Percentiles rank a stretch among this genome's conserved stretches.
Evolutionary conservation across 2,797 vertebrate species (phyloP).

Genomic region (Acridotheres tristis): DNA sequence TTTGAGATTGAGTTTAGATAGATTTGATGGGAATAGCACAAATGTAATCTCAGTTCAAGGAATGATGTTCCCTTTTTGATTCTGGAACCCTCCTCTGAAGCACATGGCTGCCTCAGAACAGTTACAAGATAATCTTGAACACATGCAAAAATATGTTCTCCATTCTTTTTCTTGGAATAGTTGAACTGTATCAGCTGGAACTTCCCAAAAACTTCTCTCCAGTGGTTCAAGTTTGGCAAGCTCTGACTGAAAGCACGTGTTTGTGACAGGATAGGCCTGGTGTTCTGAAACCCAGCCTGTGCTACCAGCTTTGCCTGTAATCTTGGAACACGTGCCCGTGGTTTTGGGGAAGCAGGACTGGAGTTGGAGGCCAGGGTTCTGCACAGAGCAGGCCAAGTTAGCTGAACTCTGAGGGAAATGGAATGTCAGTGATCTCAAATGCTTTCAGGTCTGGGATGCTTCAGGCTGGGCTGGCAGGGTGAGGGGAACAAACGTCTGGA

Average conservation of each 20-base stretch:
- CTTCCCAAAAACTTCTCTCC: neutral
- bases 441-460: neutral
- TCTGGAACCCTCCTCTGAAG: neutral
- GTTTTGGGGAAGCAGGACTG: neutral
- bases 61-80: neutral
- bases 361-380: neutral
- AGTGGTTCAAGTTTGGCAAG: conserved; percentile 7
- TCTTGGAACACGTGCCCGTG: accelerated
- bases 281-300: neutral
- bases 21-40: neutral
- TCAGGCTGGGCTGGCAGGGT: conserved; percentile 13
- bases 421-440: neutral
- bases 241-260: neutral
- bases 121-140: neutral
- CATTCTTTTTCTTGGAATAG: conserved; percentile 32
- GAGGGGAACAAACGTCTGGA: neutral
- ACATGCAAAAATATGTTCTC: neutral
- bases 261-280: conserved; percentile 27
- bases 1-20: neutral
- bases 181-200: conserved; percentile 13
- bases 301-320: neutral
- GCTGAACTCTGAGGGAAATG: neutral
- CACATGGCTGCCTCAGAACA: neutral
- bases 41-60: neutral
- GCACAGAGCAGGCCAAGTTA: neutral